Evolutionary conservation across 2,113 vertebrate species (phyloP), one percentile per base, ranked within the genome.

Genomic region (Leucopsar rothschildi): DNA sequence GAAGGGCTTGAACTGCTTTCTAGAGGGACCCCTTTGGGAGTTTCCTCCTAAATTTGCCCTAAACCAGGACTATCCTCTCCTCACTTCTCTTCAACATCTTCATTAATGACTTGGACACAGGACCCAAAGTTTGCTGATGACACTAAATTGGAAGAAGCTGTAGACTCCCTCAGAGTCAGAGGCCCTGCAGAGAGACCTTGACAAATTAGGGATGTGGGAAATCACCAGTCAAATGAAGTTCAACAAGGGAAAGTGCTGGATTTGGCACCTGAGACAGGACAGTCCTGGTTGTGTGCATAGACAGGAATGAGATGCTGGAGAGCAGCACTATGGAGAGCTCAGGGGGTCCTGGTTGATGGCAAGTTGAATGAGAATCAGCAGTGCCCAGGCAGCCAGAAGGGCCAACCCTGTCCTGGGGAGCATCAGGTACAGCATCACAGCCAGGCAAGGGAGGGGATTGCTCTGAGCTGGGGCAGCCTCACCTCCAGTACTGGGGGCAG

Each of bases 351-450:
- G 69, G n/a, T 19, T 0, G 0, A 12, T 39, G 69, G 9, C 40
- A 73, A 47, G 12, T 1, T 47, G 28, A 47, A 49, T 1, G 0
- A 9, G 50, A 65, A 5, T 4, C 42, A 73, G 49, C 19, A 47
- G 49, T 23, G n/a, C 28, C 50, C n/a, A 24, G 69, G 40, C 40
- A 73, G 59, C n/a, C n/a, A 33, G 5, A 23, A 47, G 28, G 15
- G n/a, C 4, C 23, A 40, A 0, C 2, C 0, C 0, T 39, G 81
- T 18, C 57, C 69, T 45, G n/a, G 28, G 22, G 23, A 40, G 3
- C 17, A 45, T 63, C 33, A 84, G 40, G 50, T 9, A 47, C 40
- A 39, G 11, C 49, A 55, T 28, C 0, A 0, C 11, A 84, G 6
- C 50, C 0, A 0, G 42, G 23, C n/a, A 65, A 47, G 28, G 42